Base-by-base conservation (phyloP, 2,113 vertebrate species). In the Pluvianellus socialis region DNA sequence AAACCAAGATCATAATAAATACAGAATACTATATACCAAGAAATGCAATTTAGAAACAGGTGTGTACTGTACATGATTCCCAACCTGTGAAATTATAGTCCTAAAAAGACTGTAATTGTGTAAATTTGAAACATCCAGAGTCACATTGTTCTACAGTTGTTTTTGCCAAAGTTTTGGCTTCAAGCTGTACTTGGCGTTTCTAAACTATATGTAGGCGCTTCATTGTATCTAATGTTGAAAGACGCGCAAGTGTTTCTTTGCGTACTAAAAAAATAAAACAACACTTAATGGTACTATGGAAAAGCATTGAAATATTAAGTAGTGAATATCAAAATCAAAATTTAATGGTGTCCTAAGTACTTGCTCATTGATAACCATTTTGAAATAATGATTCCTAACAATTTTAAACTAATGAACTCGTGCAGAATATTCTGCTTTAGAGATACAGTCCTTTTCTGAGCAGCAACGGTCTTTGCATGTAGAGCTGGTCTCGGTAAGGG, bases 111-210 rank as follows among this genome's bases (percentile, higher is more conserved):
- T 63, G 20, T 32, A 70, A 79, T 92, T 79, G 50, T 65, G 50
- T 92, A 67, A 77, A 92, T 72, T 91, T 95, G 93, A 86, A 95
- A 76, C 76, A 73, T 90, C 66, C 81, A 49, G 21, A 93, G 44
- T 77, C 27, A 74, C 61, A 27, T 85, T 87, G 15, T 84, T 92
- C 77, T 72, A 70, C 47, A n/a, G 85, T 55, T 0, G 7, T 80
- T 97, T 96, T 58, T 56, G 61, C 50, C 68, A 86, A 14, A 84
- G 49, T 74, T 97, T 96, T 97, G 61, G 8, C 52, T 92, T 92
- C 66, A 79, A 90, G 68, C 3, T 80, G 4, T 49, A 42, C 15
- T 86, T 73, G 73, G 6, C 49, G 47, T 32, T 94, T 79, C 47
- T 84, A 86, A 95, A 97, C 79, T 86, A 59, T 67, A 75, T 79